Conservation (phyloP, 2,113 vertebrate species). For the Epinephelus cyanopodus region DNA sequence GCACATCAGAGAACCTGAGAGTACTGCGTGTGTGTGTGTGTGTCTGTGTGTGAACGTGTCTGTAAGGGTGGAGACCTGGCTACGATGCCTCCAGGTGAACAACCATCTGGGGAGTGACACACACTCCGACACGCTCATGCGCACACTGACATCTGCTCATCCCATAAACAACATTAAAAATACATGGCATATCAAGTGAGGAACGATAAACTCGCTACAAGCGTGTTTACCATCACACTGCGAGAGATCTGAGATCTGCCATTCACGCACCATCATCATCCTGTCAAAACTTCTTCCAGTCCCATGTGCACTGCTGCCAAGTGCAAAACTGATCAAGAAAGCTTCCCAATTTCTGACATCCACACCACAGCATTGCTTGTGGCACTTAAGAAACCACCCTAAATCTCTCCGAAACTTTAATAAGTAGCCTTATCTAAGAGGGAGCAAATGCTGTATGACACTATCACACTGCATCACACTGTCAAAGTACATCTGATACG, state of each 20-base stretch:
- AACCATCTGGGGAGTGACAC: constrained; percentile 75
- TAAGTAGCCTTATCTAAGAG: constrained; percentile 22
- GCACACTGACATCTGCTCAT: constrained; percentile 62
- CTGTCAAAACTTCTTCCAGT: constrained; percentile 54
- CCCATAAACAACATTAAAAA: constrained; percentile 75
- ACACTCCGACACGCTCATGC: constrained; percentile 35
- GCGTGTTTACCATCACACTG: constrained; percentile 55
- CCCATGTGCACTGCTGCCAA: constrained; percentile 44
- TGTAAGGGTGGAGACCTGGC: constrained; percentile 56
- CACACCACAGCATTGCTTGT: constrained; percentile 48
- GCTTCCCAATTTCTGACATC: constrained; percentile 46
- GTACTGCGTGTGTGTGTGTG: constrained; percentile 2
- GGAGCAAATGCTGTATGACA: constrained; percentile 16
- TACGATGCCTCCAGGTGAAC: constrained; percentile 65
- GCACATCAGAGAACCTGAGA: constrained; percentile 71
- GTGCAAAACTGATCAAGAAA: constrained; percentile 60
- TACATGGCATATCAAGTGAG: constrained; percentile 54
- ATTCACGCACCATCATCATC: constrained; percentile 37
- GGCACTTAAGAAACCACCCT: constrained; percentile 38
- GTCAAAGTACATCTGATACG: constrained; percentile 20
- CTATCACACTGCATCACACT: constrained; percentile 4
- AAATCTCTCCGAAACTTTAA: constrained; percentile 43
- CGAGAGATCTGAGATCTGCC: constrained; percentile 55
- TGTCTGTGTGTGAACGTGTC: constrained; percentile 18
- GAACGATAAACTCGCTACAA: constrained; percentile 49